Conservation (phyloP, 1,140 invertebrate species). For the Leucophenga varia region DNA sequence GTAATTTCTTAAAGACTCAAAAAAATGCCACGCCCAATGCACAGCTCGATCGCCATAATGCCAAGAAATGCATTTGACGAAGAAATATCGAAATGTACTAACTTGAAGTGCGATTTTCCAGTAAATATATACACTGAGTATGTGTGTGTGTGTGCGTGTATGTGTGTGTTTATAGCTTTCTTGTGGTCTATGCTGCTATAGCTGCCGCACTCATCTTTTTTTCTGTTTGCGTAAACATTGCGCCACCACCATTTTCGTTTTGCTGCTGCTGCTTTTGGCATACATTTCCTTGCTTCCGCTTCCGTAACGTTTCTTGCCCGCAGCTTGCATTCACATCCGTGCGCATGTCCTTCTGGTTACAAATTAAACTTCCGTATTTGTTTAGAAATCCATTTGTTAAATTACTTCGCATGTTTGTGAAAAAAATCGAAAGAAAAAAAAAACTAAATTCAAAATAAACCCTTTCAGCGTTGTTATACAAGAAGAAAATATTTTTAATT, state of each 20-base stretch:
- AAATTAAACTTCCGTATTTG: constrained; percentile 56
- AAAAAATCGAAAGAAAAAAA: too few species aligned
- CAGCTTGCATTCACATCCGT: constrained; percentile 19
- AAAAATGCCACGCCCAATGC: constrained; percentile 17
- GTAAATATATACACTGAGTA: constrained; percentile 24
- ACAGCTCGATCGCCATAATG: too few species aligned
- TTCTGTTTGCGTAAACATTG: too few species aligned
- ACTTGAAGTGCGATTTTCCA: constrained; percentile 48
- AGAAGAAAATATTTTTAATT: too few species aligned
- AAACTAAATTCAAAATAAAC: too few species aligned
- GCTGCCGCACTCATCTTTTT: too few species aligned
- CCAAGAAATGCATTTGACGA: too few species aligned
- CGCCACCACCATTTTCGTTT: constrained; percentile 1
- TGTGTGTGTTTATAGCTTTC: constrained; percentile 16
- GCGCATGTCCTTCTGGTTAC: constrained; percentile 50
- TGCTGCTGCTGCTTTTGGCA: constrained; percentile 38
- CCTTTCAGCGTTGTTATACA: too few species aligned
- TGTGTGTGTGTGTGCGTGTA: constrained; percentile 24
- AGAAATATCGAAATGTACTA: constrained; percentile 47
- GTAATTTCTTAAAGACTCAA: constrained; percentile 36
- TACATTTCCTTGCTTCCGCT: constrained; percentile 47
- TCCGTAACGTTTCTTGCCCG: too few species aligned
- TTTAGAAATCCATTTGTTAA: constrained; percentile 56
- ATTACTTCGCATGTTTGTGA: constrained; percentile 50
- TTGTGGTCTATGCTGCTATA: constrained; percentile 40